Percentiles rank a stretch among this genome's conserved stretches.
Conservation (phyloP, 2,888 invertebrate species). For the Mythimna pallens region DNA sequence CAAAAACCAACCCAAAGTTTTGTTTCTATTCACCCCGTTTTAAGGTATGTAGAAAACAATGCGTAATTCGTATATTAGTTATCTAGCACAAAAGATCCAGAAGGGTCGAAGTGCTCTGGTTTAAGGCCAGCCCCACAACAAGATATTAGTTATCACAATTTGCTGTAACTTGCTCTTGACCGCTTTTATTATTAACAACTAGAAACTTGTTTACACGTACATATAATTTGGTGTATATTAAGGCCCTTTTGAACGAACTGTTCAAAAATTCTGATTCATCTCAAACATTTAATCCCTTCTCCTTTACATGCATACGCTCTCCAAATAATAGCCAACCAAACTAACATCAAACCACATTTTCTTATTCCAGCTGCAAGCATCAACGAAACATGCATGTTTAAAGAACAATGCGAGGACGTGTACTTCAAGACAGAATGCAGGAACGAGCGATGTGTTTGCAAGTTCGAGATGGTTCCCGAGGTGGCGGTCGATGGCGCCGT, state of each 20-base stretch:
- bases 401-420: slow-evolving; percentile 95
- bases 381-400: slow-evolving; percentile 95
- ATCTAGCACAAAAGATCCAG: too few relatives aligned
- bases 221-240: too few relatives aligned
- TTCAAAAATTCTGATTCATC: too few relatives aligned
- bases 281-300: neutral
- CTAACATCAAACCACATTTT: slow-evolving; percentile 4
- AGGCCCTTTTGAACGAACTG: neutral
- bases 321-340: neutral
- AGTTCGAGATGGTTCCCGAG: slow-evolving; percentile 94
- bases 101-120: too few relatives aligned
- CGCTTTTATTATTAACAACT: neutral
- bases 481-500: slow-evolving; percentile 93
- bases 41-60: too few relatives aligned
- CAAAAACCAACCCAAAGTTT: too few relatives aligned
- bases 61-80: neutral
- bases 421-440: slow-evolving; percentile 95
- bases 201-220: too few relatives aligned
- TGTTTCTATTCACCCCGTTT: too few relatives aligned
- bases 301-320: neutral
- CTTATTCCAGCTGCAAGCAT: slow-evolving; percentile 93
- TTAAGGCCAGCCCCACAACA: too few relatives aligned
- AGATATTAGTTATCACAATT: neutral
- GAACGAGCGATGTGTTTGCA: slow-evolving; percentile 94
- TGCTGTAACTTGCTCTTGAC: neutral